These are phyloP conservation scores for Larimichthys polyactis DNA, from an alignment of 2,113 vertebrate species.

Conservation along the genomic window DNA sequence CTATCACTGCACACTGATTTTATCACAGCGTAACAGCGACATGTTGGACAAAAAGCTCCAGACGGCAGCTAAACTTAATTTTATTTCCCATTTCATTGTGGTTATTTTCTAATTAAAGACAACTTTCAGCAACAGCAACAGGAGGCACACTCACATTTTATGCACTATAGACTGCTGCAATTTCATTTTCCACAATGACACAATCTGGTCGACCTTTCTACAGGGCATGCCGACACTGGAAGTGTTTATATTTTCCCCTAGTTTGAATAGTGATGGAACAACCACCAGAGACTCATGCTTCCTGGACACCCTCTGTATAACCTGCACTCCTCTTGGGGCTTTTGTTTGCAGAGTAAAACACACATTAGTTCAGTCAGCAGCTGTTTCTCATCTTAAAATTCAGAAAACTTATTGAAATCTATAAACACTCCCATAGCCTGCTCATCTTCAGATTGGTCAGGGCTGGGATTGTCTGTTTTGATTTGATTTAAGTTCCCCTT, in stretches of 20 bases:
- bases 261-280: slow-evolving; percentile 28
- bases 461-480: slow-evolving; percentile 24
- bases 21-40: background rate
- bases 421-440: slow-evolving; percentile 13
- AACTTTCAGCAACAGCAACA: background rate
- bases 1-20: background rate
- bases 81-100: background rate
- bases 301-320: background rate
- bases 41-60: background rate
- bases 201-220: background rate
- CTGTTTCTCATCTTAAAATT: slow-evolving; percentile 39
- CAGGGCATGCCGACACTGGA: background rate
- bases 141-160: background rate
- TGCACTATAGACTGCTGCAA: background rate
- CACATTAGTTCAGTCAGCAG: slow-evolving; percentile 21
- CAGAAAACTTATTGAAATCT: background rate
- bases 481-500: slow-evolving; percentile 20
- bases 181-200: background rate
- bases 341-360: background rate
- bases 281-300: background rate
- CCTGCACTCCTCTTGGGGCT: slow-evolving; percentile 1
- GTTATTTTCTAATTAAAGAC: background rate
- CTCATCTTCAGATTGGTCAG: slow-evolving; percentile 28
- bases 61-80: background rate
- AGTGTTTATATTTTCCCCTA: background rate